These are phyloP conservation scores for Bursaphelenchus okinawaensis DNA, from an alignment of 2,888 invertebrate species.

Conservation along the genomic window DNA sequence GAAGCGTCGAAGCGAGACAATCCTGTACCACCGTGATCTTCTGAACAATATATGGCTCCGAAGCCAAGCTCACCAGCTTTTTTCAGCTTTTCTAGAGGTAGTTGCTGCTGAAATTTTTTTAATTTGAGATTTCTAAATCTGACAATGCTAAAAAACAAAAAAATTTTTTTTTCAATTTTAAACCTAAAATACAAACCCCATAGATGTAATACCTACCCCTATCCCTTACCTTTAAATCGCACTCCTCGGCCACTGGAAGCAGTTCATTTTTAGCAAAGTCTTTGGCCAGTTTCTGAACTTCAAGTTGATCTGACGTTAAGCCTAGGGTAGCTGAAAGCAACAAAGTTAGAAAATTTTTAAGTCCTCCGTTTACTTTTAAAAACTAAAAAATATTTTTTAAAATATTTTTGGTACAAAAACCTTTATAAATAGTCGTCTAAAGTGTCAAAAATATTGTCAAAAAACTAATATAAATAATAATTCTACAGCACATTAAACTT, in stretches of 20 bases:
- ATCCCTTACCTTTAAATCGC: conserved; percentile 63
- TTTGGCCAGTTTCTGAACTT: conserved; percentile 62
- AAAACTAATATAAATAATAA: background rate
- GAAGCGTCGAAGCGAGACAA: conserved; percentile 63
- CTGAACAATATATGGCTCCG: conserved; percentile 63
- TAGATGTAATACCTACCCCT: background rate
- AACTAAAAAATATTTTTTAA: no score
- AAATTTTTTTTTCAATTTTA: no score
- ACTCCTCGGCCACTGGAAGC: conserved; percentile 63
- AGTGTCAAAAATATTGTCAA: background rate
- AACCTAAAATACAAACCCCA: background rate
- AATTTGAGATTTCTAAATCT: no score
- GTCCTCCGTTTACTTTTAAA: no score
- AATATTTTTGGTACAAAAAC: no score
- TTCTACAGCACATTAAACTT: background rate
- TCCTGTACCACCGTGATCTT: conserved; percentile 63
- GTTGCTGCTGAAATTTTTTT: conserved; percentile 57
- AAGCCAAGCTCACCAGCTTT: conserved; percentile 64
- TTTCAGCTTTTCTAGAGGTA: conserved; percentile 62
- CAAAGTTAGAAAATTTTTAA: background rate
- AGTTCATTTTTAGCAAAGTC: conserved; percentile 64
- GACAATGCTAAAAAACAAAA: background rate
- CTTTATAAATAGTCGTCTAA: background rate
- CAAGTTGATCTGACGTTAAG: conserved; percentile 62
- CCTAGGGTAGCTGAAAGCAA: conserved; percentile 56